Percentiles rank a stretch among this genome's conserved stretches.
Evolutionary conservation across 37 sponge, comb jelly and placozoan genomes (phyloP).

Genomic region (Ephydatia muelleri): DNA sequence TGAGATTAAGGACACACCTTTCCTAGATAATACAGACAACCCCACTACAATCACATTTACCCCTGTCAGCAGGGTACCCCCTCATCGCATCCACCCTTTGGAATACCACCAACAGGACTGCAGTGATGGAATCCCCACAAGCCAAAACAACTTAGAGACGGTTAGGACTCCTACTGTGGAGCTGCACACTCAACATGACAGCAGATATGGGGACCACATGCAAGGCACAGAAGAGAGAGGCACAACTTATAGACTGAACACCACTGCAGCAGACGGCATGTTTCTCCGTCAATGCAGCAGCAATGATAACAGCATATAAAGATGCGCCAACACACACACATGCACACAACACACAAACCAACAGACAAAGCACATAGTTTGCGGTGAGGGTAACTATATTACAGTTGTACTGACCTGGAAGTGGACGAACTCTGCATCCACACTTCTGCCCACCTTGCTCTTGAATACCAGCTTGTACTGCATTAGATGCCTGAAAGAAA

Average conservation of each 20-base stretch:
- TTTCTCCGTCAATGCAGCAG: not conserved
- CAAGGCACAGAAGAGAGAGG: not conserved
- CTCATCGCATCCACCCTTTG: not conserved
- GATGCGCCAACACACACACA: not conserved
- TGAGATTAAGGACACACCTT: not conserved
- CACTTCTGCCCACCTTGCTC: constrained; percentile 54
- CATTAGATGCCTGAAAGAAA: constrained; percentile 10
- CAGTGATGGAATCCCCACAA: not conserved
- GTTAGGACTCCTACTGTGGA: not conserved
- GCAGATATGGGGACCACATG: not conserved
- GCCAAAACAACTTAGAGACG: not conserved
- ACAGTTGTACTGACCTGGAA: constrained; percentile 46
- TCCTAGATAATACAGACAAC: not conserved
- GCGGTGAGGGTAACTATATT: no score
- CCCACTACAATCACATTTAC: not conserved
- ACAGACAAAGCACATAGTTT: not conserved
- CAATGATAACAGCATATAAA: not conserved
- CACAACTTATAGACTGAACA: not conserved
- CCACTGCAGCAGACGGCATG: not conserved
- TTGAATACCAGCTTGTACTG: constrained; percentile 75
- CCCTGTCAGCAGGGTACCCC: not conserved
- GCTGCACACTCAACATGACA: no score
- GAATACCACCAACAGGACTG: not conserved
- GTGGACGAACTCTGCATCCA: constrained; percentile 66
- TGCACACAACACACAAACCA: not conserved